Evolutionary conservation across 2,888 invertebrate genomes (phyloP), one percentile per base, ranked within the genome.

Genomic region (Scrobipalpa atriplicella): DNA sequence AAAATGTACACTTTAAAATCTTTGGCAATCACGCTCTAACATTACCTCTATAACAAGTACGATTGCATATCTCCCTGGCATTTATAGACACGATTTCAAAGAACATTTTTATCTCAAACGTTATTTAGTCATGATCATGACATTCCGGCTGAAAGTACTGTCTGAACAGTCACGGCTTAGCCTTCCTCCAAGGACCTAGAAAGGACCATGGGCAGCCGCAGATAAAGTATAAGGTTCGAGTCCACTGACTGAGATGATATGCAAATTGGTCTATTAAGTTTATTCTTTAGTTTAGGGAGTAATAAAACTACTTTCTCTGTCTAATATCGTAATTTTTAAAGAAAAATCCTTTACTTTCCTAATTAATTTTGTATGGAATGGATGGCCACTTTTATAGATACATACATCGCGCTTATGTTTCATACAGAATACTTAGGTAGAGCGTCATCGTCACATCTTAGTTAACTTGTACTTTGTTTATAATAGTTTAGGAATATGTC

Each of bases 141-240:
- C 58, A 58, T 58, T 56, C 8, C 9, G 38, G 38, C n/a, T 58
- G 38, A 58, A 58, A 36, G 6, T 29, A 58, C 56, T 18, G 8
- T 43, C 43, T 13, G 10, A 16, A 64, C 29, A 56, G 52, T 64
- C 63, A 64, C 38, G 65, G 63, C 51, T 47, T 61, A 65, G 65
- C 65, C 65, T 65, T 61, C 65, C 13, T n/a, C n/a, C 65, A 61
- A 51, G 51, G 51, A 61, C 65, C 65, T 61, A 65, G 61, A 60
- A 65, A 65, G 61, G 65, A 5, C 52, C 52, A 38, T 64, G 36
- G 56, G 9, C 2, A 43, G 13, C 47, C 47, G n/a, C 16, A 47
- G 47, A 47, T 47, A 43, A 47, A 47, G 2, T n/a, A 47, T 47
- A 47, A 47, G 47, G n/a, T 47, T 47, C 47, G 47, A 10, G 16